Base-by-base conservation (phyloP, 2,888 invertebrate genomes). In the Perithous albicinctus region DNA sequence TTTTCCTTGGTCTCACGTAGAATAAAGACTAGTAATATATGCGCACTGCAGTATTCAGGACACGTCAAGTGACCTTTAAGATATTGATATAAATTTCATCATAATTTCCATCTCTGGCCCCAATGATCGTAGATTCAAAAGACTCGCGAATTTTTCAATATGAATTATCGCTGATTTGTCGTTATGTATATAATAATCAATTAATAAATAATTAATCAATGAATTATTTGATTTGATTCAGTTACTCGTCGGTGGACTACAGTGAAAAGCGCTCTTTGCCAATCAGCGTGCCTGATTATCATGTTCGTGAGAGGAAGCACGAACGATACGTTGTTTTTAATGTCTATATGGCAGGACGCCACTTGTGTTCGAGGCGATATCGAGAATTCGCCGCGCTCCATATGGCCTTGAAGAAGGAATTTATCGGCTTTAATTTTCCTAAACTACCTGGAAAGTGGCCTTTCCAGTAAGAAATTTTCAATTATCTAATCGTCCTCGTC, bases 381-480 rank as follows among this genome's bases (percentile, higher is more conserved):
- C 95, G 98, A 81, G 99, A 99, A 94, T 99, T 99, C 93, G 96
- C 98, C 7, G 96, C 96, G 85, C 94, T 99, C 82, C 97, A 99
- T 91, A 95, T 96, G 88, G 96, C 96, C 87, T 94, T 99, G 74
- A 97, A 98, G 93, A 97, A 98, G 93, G 99, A 99, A 93, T 99
- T 99, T 93, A 94, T 97, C 85, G 99, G 97, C 75, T 99, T 98
- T 93, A 97, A 96, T 93, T 99, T 99, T 92, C 99, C 99, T 0
- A 99, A 99, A 93, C 93, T 99, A 87, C 99, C 99, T 0, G 98
- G 99, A 78, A 99, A 99, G 93, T 99, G 99, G 98, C 98, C 99
- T 74, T 99, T 99, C 93, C 96, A 96, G 92, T 94, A 90, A 93
- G 93, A 89, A 51, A 23, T 12, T 7, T 26, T 0, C 18, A 20